phyloP scores from a whole-genome alignment of 92 coral and sea anemone species.

The Porites rus region DNA sequence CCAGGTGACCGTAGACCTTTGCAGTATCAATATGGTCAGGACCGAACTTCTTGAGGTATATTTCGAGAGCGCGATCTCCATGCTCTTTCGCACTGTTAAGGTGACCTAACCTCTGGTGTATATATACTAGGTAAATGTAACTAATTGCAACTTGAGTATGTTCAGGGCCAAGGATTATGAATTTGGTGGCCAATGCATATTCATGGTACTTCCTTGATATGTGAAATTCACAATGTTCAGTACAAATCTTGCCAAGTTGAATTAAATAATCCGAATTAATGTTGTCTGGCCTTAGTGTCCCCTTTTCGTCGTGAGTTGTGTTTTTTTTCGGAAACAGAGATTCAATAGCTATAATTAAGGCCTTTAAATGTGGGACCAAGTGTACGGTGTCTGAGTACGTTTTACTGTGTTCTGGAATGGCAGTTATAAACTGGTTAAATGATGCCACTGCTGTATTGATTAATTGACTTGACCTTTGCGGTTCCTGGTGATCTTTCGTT shows the following conservation, averaged over 20 bases:
- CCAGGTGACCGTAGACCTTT: neutral
- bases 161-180: neutral
- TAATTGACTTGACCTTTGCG: too few relatives aligned
- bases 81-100: neutral
- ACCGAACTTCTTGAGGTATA: neutral
- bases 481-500: neutral
- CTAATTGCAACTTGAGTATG: neutral
- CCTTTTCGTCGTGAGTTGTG: neutral
- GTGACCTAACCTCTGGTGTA: neutral
- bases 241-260: neutral
- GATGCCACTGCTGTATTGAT: neutral
- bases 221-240: neutral
- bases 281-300: neutral
- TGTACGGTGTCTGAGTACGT: neutral
- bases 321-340: neutral
- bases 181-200: neutral
- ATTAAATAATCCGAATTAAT: neutral
- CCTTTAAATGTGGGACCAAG: neutral
- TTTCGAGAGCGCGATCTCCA: neutral
- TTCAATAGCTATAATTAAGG: neutral
- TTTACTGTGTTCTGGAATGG: neutral
- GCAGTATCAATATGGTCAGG: neutral
- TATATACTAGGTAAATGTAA: neutral
- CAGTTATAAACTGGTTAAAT: neutral
- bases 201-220: neutral